Base-by-base conservation (phyloP, 35 echinoderm and acorn worm genomes). In the Stichopus chloronotus region DNA sequence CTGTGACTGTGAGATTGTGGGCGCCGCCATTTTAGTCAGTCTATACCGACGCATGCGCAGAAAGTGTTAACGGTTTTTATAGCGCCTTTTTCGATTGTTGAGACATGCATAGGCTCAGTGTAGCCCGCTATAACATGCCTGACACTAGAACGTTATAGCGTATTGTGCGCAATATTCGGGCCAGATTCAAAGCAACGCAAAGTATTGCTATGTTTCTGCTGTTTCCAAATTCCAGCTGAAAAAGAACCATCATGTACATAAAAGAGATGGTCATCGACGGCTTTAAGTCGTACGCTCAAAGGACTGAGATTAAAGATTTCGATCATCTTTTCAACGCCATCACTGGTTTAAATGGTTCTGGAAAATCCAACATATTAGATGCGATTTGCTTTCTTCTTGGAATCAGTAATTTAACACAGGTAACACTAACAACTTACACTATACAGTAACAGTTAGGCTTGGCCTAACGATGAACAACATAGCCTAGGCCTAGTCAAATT, bases 241-340 rank as follows among this genome's bases (percentile, higher is more conserved):
- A 20, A 43, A 63, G 6, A 5, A 52, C 61, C n/a, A 94, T 93
- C 25, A 98, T 98, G 97, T 98, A 94, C 88, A 98, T 98, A 61
- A 98, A 98, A 63, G 97, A 98, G 90, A 92, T 98, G 22, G 88
- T 98, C 16, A 93, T 98, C 25, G 97, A 98, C 93, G 97, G 97
- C 72, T 98, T 98, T 72, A 98, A 98, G 74, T 98, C 97, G 61
- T 98, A 98, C 78, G 97, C 97, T 13, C 97, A 98, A 87, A 98
- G 97, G 84, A 98, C 97, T 59, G 97, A 98, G 93, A 93, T 98
- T 17, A 98, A 96, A 76, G 95, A 95, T 30, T 98, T 98, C 79
- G 97, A 98, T 71, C 95, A 93, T 8, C 93, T 98, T 82, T 98
- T 98, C 69, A 98, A 98, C 58, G 97, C 97, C 8, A 98, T 98